Base-by-base conservation (phyloP, 1,140 invertebrate genomes). In the Pseudachorutes palmiensis region DNA sequence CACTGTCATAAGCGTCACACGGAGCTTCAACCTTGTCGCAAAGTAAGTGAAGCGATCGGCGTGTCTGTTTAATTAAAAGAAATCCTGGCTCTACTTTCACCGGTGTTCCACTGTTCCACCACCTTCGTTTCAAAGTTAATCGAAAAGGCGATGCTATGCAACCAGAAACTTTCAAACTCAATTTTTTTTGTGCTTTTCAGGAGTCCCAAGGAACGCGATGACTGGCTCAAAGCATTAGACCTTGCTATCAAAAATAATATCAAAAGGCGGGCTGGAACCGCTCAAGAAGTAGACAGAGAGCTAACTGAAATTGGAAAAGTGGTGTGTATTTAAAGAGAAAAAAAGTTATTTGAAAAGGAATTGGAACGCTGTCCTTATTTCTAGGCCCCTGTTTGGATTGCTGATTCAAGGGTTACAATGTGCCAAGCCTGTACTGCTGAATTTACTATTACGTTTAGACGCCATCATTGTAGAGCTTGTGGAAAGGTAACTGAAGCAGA, bases 391-490 rank as follows among this genome's bases (percentile, higher is more conserved):
- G 80, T 87, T 28, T 84, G 87, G 81, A 82, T 88, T 48, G 87
- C 86, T 58, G 83, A 88, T 75, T 80, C 83, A 48, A 79, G 87
- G 31, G 85, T 88, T 0, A 86, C 85, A 1, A 88, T 85, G 80
- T 90, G 88, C 75, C 87, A 88, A 81, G 74, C 83, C n/a, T 90
- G 88, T 77, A 84, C 84, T 26, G 77, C 80, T 29, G 84, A 85
- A 69, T 90, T 90, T 76, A 87, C 85, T 1, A 82, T 89, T 16
- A 86, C 86, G 68, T 87, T 86, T 76, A 80, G 88, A 62, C 82
- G 88, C 69, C 87, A 90, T 74, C 87, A 89, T 75, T 90, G 88
- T 74, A 78, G 88, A 72, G 83, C 86, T 24, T 89, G 88, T 82
- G 88, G 88, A 64, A 86, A 86, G 78, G 86, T 87, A 76, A 78